Evolutionary conservation across 2,113 vertebrate genomes (phyloP), one percentile per base, ranked within the genome.

Genomic region (Oceanodroma tethys): DNA sequence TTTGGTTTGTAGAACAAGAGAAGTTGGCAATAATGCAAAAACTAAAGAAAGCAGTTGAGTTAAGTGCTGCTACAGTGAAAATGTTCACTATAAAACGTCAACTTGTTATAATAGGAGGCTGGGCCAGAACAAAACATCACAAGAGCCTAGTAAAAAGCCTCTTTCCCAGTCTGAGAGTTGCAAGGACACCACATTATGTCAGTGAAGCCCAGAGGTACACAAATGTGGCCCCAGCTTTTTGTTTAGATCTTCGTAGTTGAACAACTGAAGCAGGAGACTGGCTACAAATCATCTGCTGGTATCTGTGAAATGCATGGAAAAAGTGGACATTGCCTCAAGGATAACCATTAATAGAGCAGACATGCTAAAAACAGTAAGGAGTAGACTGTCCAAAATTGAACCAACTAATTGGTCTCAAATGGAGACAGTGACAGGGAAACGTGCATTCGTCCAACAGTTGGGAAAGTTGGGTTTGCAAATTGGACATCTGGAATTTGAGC

Each of bases 1-100:
- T 81, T 88, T 92, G 90, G 88, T 97, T 97, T 97, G 72, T 97
- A 94, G 92, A 96, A 97, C 90, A 97, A 95, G 94, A 92, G 90
- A 88, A 94, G 42, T 50, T 96, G 97, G 96, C 95, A 97, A 95
- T 94, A 93, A 89, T 52, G 84, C 86, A 94, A 78, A 93, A 95
- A 36, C 74, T 82, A 87, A 93, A 94, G 88, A 93, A 90, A 95
- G 88, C 36, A 62, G 70, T 73, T 52, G 30, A 72, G 27, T 95
- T 87, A 94, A 96, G 67, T 86, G 63, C 80, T 96, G 88, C 94
- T 96, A 94, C 65, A 83, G 82, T 67, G 82, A 95, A 90, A 95
- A 94, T 55, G 29, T 76, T 94, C 11, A 2, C 95, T 95, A 81
- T 97, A 97, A 97, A 97, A 97, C 0, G 0, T 88, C 80, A 81